Percentiles rank a stretch among this genome's conserved stretches.
phyloP scores from a whole-genome alignment of 1,140 invertebrate genomes.

The Drosophila tani region DNA sequence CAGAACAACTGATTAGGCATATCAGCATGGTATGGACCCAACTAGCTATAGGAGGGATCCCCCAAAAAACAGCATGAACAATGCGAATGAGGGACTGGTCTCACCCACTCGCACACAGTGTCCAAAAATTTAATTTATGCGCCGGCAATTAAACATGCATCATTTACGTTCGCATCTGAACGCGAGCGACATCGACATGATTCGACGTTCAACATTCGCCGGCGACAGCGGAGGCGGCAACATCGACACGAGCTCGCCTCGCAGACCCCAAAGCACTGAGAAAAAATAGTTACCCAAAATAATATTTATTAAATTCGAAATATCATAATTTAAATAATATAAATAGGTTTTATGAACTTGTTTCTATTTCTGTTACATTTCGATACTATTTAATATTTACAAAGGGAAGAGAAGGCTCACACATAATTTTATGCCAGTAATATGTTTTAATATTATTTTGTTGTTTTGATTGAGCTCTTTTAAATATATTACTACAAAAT shows the following conservation, averaged over 20 bases:
- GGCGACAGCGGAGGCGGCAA: slow-evolving; percentile 65
- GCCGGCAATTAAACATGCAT: slow-evolving; percentile 82
- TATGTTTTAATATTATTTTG: no score
- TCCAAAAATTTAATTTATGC: slow-evolving; percentile 80
- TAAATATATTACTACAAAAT: no score
- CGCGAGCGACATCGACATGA: slow-evolving; percentile 54
- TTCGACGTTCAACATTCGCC: slow-evolving; percentile 49
- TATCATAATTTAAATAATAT: no score
- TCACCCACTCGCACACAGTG: slow-evolving; percentile 31
- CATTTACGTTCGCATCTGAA: slow-evolving; percentile 71
- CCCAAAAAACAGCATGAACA: slow-evolving; percentile 26
- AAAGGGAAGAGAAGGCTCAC: no score
- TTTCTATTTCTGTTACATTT: no score
- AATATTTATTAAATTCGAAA: no score
- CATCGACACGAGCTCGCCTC: slow-evolving; percentile 60
- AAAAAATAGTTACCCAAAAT: neutral
- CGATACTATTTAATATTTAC: no score
- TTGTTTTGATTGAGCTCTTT: no score
- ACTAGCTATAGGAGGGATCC: neutral
- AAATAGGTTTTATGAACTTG: no score
- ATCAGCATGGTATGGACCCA: slow-evolving; percentile 2
- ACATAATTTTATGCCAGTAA: no score
- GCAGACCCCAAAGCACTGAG: neutral
- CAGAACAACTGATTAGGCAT: slow-evolving; percentile 30
- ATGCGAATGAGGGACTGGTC: slow-evolving; percentile 60